These are phyloP conservation scores for Aleiodes alternator DNA, from an alignment of 2,888 invertebrate species.

Conservation along the genomic window DNA sequence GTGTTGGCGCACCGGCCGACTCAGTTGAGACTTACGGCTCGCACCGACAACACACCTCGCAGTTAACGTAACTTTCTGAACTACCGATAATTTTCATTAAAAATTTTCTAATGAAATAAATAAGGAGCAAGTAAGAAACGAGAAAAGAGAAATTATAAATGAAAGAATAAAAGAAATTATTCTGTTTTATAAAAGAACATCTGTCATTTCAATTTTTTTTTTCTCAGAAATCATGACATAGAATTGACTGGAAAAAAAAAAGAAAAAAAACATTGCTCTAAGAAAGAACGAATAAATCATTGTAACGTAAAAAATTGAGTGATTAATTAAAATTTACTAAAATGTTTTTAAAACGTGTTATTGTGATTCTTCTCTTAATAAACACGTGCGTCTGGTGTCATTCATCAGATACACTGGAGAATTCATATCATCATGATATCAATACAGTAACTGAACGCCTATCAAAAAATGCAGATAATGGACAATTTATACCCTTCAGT, in stretches of 20 bases:
- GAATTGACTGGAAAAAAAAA: neutral
- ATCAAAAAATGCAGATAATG: slow-evolving; percentile 16
- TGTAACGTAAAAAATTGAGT: too few species aligned
- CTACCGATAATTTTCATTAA: too few species aligned
- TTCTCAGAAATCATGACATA: neutral
- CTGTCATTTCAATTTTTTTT: neutral
- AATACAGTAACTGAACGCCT: slow-evolving; percentile 1
- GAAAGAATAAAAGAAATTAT: neutral
- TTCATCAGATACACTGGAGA: neutral
- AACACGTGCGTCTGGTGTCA: slow-evolving; percentile 39
- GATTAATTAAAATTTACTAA: slow-evolving; percentile 3
- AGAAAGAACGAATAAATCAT: too few species aligned
- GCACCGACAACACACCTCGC: slow-evolving; percentile 70
- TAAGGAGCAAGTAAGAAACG: neutral
- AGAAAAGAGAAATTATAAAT: neutral
- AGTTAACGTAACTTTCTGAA: neutral
- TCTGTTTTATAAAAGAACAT: neutral
- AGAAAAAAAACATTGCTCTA: neutral
- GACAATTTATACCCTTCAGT: slow-evolving; percentile 61
- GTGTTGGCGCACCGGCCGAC: slow-evolving; percentile 70
- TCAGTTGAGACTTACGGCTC: slow-evolving; percentile 74
- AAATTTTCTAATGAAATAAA: neutral
- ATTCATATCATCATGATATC: slow-evolving; percentile 1
- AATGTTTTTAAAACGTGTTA: slow-evolving; percentile 24
- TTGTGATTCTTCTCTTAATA: slow-evolving; percentile 32